Evolutionary conservation across 2,113 vertebrate species (phyloP).

Genomic region (Heterocephalus glaber): DNA sequence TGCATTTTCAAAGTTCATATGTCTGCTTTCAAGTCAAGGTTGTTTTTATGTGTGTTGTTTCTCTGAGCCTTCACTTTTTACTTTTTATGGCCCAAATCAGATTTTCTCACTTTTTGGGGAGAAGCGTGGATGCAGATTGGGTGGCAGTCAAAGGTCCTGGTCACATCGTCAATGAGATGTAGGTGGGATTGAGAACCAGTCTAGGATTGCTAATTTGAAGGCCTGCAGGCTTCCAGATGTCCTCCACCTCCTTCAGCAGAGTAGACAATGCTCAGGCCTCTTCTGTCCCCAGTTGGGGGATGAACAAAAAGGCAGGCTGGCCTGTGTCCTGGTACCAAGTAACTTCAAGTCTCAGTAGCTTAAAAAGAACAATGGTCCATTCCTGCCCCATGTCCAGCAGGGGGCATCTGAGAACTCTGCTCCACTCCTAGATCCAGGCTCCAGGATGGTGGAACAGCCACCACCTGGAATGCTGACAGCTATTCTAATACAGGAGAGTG

Average conservation of each 20-base stretch:
- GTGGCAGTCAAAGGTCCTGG: neutral
- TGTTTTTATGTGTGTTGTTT: neutral
- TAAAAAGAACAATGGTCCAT: neutral
- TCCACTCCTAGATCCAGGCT: neutral
- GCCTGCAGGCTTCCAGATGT: neutral
- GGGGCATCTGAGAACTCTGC: no score
- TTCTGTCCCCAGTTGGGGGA: neutral
- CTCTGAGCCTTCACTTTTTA: neutral
- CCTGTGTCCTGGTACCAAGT: neutral
- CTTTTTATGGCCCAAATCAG: neutral
- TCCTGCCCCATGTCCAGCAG: neutral
- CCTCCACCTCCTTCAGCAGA: neutral
- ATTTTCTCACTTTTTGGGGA: neutral
- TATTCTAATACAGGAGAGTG: neutral
- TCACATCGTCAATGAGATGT: neutral
- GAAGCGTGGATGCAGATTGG: neutral
- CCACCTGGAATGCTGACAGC: neutral
- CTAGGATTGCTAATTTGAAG: neutral
- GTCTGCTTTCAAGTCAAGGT: neutral
- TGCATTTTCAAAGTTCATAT: constrained; percentile 52
- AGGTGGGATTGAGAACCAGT: neutral
- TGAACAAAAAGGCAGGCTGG: no score
- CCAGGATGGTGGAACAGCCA: neutral
- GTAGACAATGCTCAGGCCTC: neutral
- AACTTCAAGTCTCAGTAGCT: neutral